phyloP scores from a whole-genome alignment of 2,888 invertebrate species.

The Machimus rusticus region DNA sequence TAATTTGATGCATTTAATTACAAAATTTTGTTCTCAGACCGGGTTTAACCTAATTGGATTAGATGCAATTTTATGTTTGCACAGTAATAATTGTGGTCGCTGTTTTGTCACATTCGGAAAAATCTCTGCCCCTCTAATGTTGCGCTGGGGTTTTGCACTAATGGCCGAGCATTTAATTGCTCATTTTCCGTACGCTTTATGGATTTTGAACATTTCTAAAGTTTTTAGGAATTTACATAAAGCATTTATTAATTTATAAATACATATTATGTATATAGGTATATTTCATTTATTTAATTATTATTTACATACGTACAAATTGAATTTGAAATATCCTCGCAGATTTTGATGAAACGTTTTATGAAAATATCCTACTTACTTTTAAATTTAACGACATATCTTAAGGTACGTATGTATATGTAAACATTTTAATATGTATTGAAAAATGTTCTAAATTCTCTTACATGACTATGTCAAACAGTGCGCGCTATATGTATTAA shows the following conservation, averaged over 20 bases:
- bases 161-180: not conserved
- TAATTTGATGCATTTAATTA: constrained; percentile 37
- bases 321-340: too few species aligned
- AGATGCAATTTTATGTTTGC: constrained; percentile 21
- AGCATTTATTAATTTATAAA: not conserved
- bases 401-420: too few species aligned
- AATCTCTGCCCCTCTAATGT: constrained; percentile 1
- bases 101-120: constrained; percentile 18
- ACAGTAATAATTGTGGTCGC: constrained; percentile 30
- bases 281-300: too few species aligned
- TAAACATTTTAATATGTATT: too few species aligned
- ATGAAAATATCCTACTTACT: too few species aligned
- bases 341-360: too few species aligned
- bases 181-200: not conserved
- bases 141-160: not conserved
- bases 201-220: not conserved
- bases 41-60: constrained; percentile 25
- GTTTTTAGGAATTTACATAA: not conserved
- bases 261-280: too few species aligned
- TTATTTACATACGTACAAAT: too few species aligned
- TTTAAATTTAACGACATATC: too few species aligned
- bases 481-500: too few species aligned
- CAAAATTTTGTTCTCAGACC: constrained; percentile 20
- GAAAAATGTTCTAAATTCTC: too few species aligned
- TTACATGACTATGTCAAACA: too few species aligned